A percentile compares a stretch with the other conserved stretches of the same genome.
Conservation (phyloP, 1,140 invertebrate species). For the Caenorhabditis remanei region DNA sequence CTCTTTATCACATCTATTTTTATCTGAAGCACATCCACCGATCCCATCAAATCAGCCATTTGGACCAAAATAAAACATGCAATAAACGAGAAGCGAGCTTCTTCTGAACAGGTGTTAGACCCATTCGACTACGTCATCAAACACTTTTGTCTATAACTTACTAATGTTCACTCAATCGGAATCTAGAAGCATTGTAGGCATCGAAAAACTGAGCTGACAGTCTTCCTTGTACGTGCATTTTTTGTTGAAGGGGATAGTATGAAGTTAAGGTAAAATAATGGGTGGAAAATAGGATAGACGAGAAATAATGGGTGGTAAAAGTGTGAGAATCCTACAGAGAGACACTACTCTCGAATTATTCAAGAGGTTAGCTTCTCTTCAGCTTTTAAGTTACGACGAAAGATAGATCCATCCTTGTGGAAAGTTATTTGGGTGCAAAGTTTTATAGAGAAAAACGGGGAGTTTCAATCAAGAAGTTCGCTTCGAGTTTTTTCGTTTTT, state of each 20-base stretch:
- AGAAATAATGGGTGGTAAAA: constrained; percentile 53
- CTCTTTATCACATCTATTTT: constrained; percentile 7
- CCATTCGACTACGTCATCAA: background rate
- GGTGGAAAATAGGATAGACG: background rate
- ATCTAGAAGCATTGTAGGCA: constrained; percentile 20
- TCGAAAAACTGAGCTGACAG: constrained; percentile 43
- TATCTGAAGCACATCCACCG: background rate
- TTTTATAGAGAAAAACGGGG: background rate
- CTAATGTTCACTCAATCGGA: constrained; percentile 43
- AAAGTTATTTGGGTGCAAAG: constrained; percentile 37
- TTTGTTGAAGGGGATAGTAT: background rate
- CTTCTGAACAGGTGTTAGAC: constrained; percentile 24
- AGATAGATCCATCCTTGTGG: constrained; percentile 40
- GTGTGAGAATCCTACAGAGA: constrained; percentile 27
- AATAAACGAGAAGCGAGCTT: background rate
- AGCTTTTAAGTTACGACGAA: constrained; percentile 43
- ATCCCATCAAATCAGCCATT: constrained; percentile 42
- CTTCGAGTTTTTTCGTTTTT: background rate
- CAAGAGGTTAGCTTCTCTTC: constrained; percentile 36
- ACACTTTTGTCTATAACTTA: background rate
- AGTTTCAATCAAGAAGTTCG: background rate
- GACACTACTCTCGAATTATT: constrained; percentile 43
- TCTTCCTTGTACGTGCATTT: constrained; percentile 49
- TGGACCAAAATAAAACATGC: constrained; percentile 36
- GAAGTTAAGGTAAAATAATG: constrained; percentile 20